phyloP scores from a whole-genome alignment of 2,888 invertebrate genomes.

The Frankliniella fusca region DNA sequence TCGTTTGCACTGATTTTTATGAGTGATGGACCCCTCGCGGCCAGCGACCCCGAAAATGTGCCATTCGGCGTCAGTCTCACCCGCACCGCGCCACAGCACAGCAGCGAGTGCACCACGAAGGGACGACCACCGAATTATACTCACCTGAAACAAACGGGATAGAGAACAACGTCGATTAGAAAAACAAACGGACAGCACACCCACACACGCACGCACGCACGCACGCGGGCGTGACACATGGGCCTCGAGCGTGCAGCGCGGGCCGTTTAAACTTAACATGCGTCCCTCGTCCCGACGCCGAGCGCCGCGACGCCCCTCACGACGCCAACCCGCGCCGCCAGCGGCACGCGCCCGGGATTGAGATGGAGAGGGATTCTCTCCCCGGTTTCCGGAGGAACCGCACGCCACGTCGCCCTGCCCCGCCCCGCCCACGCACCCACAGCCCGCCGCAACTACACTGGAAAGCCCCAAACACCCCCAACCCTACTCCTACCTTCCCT shows the following conservation, averaged over 20 bases:
- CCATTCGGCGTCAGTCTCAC: too few species aligned
- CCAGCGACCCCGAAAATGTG: too few species aligned
- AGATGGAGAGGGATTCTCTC: constrained; percentile 26
- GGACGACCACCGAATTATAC: too few species aligned
- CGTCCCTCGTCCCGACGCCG: constrained; percentile 9
- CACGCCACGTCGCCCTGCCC: not conserved
- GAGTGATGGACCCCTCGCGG: too few species aligned
- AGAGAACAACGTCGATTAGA: not conserved
- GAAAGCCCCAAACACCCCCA: too few species aligned
- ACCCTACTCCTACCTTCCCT: too few species aligned
- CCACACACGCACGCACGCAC: not conserved
- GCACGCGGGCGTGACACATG: not conserved
- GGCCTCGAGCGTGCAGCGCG: not conserved
- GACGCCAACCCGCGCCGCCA: not conserved
- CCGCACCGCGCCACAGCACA: too few species aligned
- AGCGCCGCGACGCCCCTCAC: not conserved
- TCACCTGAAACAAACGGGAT: not conserved
- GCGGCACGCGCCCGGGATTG: constrained; percentile 24
- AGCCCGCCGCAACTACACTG: too few species aligned
- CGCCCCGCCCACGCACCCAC: not conserved
- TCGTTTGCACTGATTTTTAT: too few species aligned
- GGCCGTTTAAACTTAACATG: not conserved
- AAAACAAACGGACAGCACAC: not conserved
- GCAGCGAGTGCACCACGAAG: too few species aligned
- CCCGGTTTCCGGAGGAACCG: not conserved